Conservation (phyloP, 2,888 invertebrate species). For the Bembecia ichneumoniformis region DNA sequence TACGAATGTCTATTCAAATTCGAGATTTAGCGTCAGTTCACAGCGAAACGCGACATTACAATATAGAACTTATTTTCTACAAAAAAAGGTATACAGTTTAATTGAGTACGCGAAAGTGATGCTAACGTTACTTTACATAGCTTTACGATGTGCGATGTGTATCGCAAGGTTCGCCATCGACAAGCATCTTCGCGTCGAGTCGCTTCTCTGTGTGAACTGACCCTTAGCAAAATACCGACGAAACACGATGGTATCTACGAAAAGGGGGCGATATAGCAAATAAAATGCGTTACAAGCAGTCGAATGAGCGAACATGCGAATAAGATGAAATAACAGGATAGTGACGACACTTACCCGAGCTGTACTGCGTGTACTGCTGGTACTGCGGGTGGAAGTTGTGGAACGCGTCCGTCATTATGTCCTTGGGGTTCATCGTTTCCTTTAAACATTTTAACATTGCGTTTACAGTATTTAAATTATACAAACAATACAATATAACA, state of each 20-base stretch:
- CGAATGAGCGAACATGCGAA: conserved; percentile 1
- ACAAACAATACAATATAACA: background rate
- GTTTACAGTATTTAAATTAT: background rate
- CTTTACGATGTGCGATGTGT: no score
- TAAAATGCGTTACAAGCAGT: conserved; percentile 13
- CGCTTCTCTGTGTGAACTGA: no score
- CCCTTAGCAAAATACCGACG: no score
- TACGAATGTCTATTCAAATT: no score
- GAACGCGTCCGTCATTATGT: conserved; percentile 99
- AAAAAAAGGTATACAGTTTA: no score
- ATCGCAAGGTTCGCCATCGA: no score
- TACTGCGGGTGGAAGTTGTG: conserved; percentile 99
- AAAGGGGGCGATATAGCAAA: background rate
- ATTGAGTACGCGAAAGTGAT: no score
- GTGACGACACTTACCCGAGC: conserved; percentile 82
- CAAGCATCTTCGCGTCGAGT: no score
- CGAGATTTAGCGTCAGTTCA: no score
- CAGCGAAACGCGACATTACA: no score
- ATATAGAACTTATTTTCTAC: no score
- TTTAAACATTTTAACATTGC: conserved; percentile 41
- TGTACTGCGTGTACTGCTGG: conserved; percentile 98
- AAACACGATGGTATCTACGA: background rate
- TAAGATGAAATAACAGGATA: conserved; percentile 3
- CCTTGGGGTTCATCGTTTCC: conserved; percentile 98
- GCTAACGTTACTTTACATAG: no score